These are phyloP conservation scores for Oryzias melastigma DNA, from an alignment of 2,113 vertebrate genomes.

Conservation along the genomic window DNA sequence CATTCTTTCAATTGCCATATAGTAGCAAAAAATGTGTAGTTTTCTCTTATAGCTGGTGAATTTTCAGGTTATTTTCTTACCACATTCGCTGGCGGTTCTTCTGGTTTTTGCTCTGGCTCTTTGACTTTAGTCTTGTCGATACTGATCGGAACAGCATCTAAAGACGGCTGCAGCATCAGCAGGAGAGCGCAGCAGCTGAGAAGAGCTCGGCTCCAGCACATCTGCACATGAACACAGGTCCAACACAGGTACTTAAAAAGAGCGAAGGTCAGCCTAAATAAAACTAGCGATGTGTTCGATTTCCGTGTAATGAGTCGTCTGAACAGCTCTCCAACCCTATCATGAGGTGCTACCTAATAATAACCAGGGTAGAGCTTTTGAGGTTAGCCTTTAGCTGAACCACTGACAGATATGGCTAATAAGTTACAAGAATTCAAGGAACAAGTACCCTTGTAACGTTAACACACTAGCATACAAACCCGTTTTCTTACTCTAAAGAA, in stretches of 20 bases:
- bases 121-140: slow-evolving; percentile 92
- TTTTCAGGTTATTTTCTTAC: slow-evolving; percentile 70
- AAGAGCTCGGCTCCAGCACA: slow-evolving; percentile 74
- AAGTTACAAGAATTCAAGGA: slow-evolving; percentile 4
- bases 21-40: too few relatives aligned
- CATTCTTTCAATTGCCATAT: too few relatives aligned
- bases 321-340: not conserved
- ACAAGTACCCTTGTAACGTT: not conserved
- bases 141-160: slow-evolving; percentile 88
- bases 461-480: not conserved
- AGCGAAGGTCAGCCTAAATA: not conserved
- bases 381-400: slow-evolving; percentile 46
- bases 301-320: slow-evolving; percentile 6
- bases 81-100: slow-evolving; percentile 82
- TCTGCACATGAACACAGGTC: slow-evolving; percentile 71
- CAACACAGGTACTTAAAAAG: not conserved
- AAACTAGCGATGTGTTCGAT: not conserved
- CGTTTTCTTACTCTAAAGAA: not conserved
- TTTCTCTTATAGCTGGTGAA: too few relatives aligned
- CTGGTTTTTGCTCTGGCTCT: slow-evolving; percentile 73
- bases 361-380: slow-evolving; percentile 16
- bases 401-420: slow-evolving; percentile 31
- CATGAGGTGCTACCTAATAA: slow-evolving; percentile 27
- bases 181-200: slow-evolving; percentile 74
- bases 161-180: slow-evolving; percentile 71